phyloP scores from a whole-genome alignment of 2,888 invertebrate genomes.

The Trichopria drosophilae region DNA sequence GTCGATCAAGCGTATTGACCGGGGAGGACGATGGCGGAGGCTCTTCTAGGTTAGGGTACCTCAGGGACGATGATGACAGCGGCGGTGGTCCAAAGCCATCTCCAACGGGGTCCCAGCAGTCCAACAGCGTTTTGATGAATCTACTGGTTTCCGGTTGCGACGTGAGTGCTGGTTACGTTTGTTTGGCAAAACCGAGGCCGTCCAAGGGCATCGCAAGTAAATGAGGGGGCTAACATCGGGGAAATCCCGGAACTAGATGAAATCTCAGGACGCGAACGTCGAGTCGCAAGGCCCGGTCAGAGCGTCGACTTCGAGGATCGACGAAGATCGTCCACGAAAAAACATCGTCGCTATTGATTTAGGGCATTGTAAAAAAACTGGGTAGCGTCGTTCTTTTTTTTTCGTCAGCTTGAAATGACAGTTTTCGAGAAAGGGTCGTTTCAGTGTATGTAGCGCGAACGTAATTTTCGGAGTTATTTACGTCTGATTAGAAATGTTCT shows the following conservation, averaged over 20 bases:
- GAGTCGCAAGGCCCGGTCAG: too few species aligned
- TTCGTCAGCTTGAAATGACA: not conserved
- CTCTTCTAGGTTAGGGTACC: not conserved
- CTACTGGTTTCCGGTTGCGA: conserved; percentile 94
- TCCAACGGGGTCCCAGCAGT: conserved; percentile 59
- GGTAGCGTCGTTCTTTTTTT: not conserved
- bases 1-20: conserved; percentile 6
- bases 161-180: conserved; percentile 88
- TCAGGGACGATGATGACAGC: conserved; percentile 36
- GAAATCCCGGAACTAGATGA: too few species aligned
- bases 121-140: conserved; percentile 88
- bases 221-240: too few species aligned
- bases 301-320: too few species aligned
- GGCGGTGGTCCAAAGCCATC: conserved; percentile 39
- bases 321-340: too few species aligned
- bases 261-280: too few species aligned
- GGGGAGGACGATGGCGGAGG: conserved; percentile 22
- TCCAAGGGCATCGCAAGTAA: conserved; percentile 50
- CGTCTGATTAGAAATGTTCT: conserved; percentile 9
- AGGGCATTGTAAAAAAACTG: too few species aligned
- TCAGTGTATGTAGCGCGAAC: too few species aligned
- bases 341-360: too few species aligned
- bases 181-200: conserved; percentile 63
- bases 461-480: too few species aligned
- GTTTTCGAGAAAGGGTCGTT: too few species aligned